These are phyloP conservation scores for Zapornia atra DNA, from an alignment of 2,113 vertebrate species.

Conservation along the genomic window DNA sequence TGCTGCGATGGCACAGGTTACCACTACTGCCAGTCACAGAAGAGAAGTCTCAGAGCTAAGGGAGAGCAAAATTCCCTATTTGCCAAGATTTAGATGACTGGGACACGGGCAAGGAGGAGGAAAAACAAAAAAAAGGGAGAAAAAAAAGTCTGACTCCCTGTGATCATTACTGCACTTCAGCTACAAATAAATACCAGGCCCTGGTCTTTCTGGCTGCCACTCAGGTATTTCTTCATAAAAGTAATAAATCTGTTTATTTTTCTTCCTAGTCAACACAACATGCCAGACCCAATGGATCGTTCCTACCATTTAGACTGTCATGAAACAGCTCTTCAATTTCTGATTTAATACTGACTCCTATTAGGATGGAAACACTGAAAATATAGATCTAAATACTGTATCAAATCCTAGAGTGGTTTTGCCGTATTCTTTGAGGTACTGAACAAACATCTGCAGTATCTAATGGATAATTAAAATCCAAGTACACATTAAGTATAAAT, in stretches of 20 bases:
- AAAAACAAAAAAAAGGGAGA: not conserved
- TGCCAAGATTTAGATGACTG: not conserved
- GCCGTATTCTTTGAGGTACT: not conserved
- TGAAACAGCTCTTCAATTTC: not conserved
- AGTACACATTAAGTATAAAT: not conserved
- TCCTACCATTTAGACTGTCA: not conserved
- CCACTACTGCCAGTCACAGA: not conserved
- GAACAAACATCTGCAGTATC: not conserved
- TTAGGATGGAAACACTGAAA: not conserved
- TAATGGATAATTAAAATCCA: not conserved
- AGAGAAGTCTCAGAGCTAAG: not conserved
- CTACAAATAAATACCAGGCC: not conserved
- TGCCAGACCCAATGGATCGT: not conserved
- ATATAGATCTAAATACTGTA: not conserved
- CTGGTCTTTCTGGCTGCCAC: not conserved
- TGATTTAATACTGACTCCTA: not conserved
- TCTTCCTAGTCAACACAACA: not conserved
- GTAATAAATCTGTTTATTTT: not conserved
- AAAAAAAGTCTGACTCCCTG: not conserved
- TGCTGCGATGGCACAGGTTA: not conserved
- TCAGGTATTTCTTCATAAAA: not conserved
- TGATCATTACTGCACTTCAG: rapidly evolving
- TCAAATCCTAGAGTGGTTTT: not conserved
- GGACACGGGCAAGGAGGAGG: not conserved
- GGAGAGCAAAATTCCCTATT: not conserved